Evolutionary conservation across 1,140 invertebrate species (phyloP).

Genomic region (Lamellibrachia luymesi): DNA sequence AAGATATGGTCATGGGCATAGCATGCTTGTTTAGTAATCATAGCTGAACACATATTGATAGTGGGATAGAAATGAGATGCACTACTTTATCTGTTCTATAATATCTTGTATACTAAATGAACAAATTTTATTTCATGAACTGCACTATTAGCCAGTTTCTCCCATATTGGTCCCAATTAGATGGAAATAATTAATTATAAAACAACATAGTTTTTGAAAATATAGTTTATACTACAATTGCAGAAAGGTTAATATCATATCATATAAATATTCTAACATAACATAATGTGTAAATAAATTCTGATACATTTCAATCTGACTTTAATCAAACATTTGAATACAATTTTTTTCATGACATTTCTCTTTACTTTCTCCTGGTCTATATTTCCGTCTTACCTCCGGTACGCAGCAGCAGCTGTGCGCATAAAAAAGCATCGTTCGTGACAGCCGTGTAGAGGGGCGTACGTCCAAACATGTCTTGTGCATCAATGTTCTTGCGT

Average conservation of each 20-base stretch:
- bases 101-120: too few species aligned
- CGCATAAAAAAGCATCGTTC: slow-evolving; percentile 79
- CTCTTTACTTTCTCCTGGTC: not conserved
- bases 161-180: too few species aligned
- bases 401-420: slow-evolving; percentile 70
- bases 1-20: not conserved
- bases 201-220: too few species aligned
- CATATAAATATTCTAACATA: too few species aligned
- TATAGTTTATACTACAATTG: too few species aligned
- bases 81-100: not conserved
- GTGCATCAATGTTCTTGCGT: slow-evolving; percentile 68
- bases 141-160: too few species aligned
- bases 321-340: too few species aligned
- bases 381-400: slow-evolving; percentile 60
- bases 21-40: not conserved
- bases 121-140: too few species aligned
- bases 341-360: not conserved
- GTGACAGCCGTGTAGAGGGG: slow-evolving; percentile 83
- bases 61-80: not conserved
- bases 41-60: not conserved
- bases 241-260: too few species aligned
- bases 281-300: too few species aligned
- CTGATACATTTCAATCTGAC: too few species aligned
- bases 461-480: slow-evolving; percentile 76
- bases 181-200: too few species aligned